Evolutionary conservation across 2,113 vertebrate species (phyloP), one percentile per base, ranked within the genome.

Genomic region (Percopsis transmontana): DNA sequence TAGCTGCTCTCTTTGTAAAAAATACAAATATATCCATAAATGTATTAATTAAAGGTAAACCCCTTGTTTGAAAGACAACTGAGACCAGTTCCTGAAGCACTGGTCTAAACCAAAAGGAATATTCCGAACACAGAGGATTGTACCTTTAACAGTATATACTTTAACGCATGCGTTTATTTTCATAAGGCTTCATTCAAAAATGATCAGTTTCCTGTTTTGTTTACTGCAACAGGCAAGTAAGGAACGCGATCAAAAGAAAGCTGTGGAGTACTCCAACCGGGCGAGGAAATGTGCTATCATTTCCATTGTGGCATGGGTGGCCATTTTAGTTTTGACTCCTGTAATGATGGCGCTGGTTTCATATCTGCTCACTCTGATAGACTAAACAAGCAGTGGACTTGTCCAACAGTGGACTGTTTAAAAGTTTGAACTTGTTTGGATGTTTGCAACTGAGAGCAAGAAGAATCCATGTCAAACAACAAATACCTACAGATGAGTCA

Each of bases 291-390:
- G 78, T 14, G 81, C 84, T 63, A 51, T 90, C 45, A 62, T 83
- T 50, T 91, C 94, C 76, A 91, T 95, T 5, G 54, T 67, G 0
- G 44, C 66, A 3, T 92, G 88, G 86, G 0, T 92, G 23, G 14
- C 5, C 8, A 5, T 91, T 1, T 51, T 95, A 39, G 1, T 74
- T 2, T 48, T 74, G n/a, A 23, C 58, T 10, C 90, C 87, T 2
- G 0, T 84, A 0, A 75, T 94, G 1, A 16, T 93, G 51, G 83
- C 48, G 4, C 74, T 95, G 40, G 2, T 91, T 11, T 95, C 95
- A 0, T 96, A 91, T 56, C 42, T 93, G 4, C 0, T 94, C 47
- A 91, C 94, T 0, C 79, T 93, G 19, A 67, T 52, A 23, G 85
- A 96, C 66, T 93, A 74, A 90, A 19, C 19, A 45, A 16, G 40